Conservation (phyloP, 2,888 invertebrate species). For the Andrena dorsata region DNA sequence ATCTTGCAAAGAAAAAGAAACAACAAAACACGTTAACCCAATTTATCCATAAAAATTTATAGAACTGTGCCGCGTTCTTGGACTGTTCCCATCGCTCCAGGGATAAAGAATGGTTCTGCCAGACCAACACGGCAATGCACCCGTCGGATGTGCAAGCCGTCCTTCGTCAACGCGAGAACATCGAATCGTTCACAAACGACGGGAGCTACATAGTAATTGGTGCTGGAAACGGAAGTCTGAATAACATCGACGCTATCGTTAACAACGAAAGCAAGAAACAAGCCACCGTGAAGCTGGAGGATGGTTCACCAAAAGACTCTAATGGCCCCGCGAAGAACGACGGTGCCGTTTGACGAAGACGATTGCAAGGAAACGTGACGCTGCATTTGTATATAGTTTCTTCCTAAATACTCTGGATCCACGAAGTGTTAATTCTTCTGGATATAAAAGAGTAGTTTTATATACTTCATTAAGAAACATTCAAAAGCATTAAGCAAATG, state of each 20-base stretch:
- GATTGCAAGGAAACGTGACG: background rate
- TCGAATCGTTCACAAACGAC: constrained; percentile 23
- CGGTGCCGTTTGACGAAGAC: constrained; percentile 15
- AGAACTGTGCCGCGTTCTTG: constrained; percentile 76
- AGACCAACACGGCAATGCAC: constrained; percentile 16
- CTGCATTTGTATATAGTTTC: constrained; percentile 3
- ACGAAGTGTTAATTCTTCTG: no score
- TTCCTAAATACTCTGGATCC: no score
- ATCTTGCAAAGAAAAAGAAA: background rate
- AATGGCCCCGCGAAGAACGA: constrained; percentile 7
- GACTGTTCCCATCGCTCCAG: constrained; percentile 73
- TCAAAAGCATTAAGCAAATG: no score
- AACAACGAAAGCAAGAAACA: constrained; percentile 9
- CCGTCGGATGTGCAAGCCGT: constrained; percentile 45
- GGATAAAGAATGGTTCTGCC: constrained; percentile 73
- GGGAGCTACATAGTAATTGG: constrained; percentile 49
- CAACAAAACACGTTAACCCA: background rate
- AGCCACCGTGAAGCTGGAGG: constrained; percentile 13
- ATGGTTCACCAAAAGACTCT: constrained; percentile 9
- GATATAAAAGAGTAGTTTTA: no score
- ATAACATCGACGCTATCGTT: background rate
- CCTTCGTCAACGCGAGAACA: constrained; percentile 39
- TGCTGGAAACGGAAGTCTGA: constrained; percentile 6
- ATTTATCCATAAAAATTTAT: constrained; percentile 16
- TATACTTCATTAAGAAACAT: no score